These are phyloP conservation scores for Lordiphosa fenestrarum DNA, from an alignment of 2,888 invertebrate species.

Conservation along the genomic window DNA sequence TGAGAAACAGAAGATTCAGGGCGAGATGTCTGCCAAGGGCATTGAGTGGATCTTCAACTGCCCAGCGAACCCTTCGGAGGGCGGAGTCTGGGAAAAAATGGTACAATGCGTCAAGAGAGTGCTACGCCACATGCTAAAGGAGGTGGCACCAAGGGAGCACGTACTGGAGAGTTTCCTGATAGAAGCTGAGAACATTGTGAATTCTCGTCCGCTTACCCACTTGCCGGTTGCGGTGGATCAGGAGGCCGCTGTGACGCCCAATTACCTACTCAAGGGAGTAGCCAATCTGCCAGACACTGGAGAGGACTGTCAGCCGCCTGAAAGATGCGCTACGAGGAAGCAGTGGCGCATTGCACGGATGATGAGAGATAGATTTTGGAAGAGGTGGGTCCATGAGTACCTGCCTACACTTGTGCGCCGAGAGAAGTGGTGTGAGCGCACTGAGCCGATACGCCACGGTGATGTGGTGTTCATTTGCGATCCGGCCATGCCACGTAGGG, in stretches of 20 bases:
- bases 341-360: conserved; percentile 3
- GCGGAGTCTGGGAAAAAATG: conserved; percentile 13
- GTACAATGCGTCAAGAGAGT: conserved; percentile 1
- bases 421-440: conserved; percentile 10
- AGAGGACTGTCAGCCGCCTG: no score
- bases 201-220: conserved; percentile 6
- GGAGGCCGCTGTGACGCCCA: conserved; percentile 1
- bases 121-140: not conserved
- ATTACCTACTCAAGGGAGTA: conserved; percentile 1
- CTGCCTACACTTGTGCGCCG: conserved; percentile 14
- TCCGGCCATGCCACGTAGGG: conserved; percentile 1
- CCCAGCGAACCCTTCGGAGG: conserved; percentile 2
- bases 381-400: conserved; percentile 12
- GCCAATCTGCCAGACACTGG: not conserved
- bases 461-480: conserved; percentile 14
- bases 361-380: conserved; percentile 14
- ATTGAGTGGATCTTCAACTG: conserved; percentile 13
- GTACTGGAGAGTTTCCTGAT: conserved; percentile 19
- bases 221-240: conserved; percentile 1
- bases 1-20: no score
- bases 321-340: no score
- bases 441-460: conserved; percentile 5
- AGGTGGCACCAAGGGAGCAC: conserved; percentile 1
- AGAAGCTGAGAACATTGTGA: conserved; percentile 1
- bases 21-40: no score